Evolutionary conservation across 2,888 invertebrate species (phyloP), one percentile per base, ranked within the genome.

Genomic region (Sthenelais limicola): DNA sequence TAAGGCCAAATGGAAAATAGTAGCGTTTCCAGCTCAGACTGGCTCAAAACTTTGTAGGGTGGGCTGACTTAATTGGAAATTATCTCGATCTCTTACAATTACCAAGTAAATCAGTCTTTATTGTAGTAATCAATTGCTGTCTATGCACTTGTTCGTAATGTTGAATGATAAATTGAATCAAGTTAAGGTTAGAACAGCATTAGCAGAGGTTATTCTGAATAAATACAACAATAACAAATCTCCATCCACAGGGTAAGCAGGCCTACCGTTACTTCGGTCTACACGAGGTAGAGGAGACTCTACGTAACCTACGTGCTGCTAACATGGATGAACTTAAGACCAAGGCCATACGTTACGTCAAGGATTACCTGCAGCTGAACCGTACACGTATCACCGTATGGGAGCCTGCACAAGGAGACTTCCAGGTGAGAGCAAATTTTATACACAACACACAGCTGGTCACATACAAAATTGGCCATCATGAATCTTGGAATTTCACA

Each of bases 401-500:
- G 77, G 84, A 86, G 72, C 83, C 84, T 24, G 73, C 79, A 21
- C 77, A 79, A 51, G 87, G 85, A 51, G 81, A 84, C 49, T 80
- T 84, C 67, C 83, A 83, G 69, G 62, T 62, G 9, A 62, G 62
- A 15, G 9, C 9, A 5, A 5, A 5, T n/a, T n/a, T n/a, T n/a
- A n/a, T n/a, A n/a, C n/a, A n/a, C n/a, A n/a, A n/a, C n/a, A n/a
- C n/a, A n/a, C n/a, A n/a, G n/a, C n/a, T n/a, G n/a, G n/a, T n/a
- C n/a, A n/a, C n/a, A n/a, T n/a, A n/a, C n/a, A n/a, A n/a, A n/a
- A n/a, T n/a, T n/a, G n/a, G n/a, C n/a, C n/a, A n/a, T n/a, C n/a
- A n/a, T n/a, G n/a, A n/a, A n/a, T n/a, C n/a, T n/a, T n/a, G n/a
- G n/a, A n/a, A n/a, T n/a, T n/a, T n/a, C n/a, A n/a, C n/a, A n/a